Conservation (phyloP, 2,113 vertebrate genomes). For the Dromiciops gliroides region DNA sequence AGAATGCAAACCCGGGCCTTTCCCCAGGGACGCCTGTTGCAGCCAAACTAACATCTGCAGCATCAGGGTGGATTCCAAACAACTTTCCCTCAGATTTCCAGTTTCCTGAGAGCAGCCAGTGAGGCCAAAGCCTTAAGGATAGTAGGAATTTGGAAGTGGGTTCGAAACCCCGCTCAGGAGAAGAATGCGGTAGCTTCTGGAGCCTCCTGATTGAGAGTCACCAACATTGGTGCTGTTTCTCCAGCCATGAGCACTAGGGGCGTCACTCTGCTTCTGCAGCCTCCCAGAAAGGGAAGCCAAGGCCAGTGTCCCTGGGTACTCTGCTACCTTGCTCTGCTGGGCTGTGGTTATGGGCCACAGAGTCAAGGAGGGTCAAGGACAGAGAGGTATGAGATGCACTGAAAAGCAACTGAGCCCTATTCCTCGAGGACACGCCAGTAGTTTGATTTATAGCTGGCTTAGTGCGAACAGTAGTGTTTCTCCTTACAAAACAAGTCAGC, state of each 20-base stretch:
- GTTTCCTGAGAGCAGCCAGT: background rate
- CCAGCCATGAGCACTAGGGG: background rate
- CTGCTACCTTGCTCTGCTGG: background rate
- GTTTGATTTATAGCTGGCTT: background rate
- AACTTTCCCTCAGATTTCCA: background rate
- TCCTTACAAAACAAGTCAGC: background rate
- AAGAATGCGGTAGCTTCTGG: background rate
- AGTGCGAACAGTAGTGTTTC: background rate
- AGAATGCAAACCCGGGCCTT: background rate
- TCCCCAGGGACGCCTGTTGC: background rate
- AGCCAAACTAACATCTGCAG: background rate
- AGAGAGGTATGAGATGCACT: background rate
- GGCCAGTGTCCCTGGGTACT: background rate
- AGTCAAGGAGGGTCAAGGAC: background rate
- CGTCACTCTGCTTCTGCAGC: background rate
- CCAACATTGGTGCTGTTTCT: background rate
- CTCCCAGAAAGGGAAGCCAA: background rate
- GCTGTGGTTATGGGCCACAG: background rate
- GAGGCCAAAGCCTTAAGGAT: background rate
- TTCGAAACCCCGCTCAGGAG: background rate
- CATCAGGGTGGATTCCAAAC: background rate
- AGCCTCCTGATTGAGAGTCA: background rate
- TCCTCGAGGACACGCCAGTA: background rate
- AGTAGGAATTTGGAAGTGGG: background rate
- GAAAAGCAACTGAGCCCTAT: background rate